Conservation (phyloP, 2,797 vertebrate species). For the Cyclura pinguis region DNA sequence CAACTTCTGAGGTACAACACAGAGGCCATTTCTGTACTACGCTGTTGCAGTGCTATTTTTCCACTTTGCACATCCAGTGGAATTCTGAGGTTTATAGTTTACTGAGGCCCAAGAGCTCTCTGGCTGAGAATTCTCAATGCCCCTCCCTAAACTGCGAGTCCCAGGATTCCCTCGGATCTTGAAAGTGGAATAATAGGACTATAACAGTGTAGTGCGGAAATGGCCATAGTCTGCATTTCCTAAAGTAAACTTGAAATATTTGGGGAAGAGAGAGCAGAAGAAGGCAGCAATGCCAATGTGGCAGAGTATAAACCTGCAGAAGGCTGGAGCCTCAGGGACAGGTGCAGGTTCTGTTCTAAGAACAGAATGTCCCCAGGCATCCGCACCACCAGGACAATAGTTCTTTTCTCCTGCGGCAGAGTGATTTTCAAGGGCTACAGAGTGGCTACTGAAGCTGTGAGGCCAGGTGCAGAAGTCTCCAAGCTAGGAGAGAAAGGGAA, state of each 20-base stretch:
- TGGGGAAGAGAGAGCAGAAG: background rate
- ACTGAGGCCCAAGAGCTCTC: too few species aligned
- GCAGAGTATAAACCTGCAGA: accelerated
- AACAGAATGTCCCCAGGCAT: background rate
- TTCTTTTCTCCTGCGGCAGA: background rate
- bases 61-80: too few species aligned
- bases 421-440: slow-evolving; percentile 5
- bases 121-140: too few species aligned
- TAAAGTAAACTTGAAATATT: too few species aligned
- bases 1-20: background rate
- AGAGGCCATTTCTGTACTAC: too few species aligned
- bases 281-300: background rate
- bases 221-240: background rate
- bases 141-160: too few species aligned
- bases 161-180: too few species aligned
- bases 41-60: too few species aligned
- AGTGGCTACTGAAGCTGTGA: slow-evolving; percentile 18
- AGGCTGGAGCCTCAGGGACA: background rate
- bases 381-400: background rate
- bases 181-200: too few species aligned
- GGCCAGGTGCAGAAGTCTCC: background rate
- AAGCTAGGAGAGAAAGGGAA: background rate
- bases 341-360: background rate
- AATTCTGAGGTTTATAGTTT: too few species aligned
- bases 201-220: too few species aligned